These are phyloP conservation scores for Amphipyra tragopoginis DNA, from an alignment of 2,888 invertebrate genomes.

Conservation along the genomic window DNA sequence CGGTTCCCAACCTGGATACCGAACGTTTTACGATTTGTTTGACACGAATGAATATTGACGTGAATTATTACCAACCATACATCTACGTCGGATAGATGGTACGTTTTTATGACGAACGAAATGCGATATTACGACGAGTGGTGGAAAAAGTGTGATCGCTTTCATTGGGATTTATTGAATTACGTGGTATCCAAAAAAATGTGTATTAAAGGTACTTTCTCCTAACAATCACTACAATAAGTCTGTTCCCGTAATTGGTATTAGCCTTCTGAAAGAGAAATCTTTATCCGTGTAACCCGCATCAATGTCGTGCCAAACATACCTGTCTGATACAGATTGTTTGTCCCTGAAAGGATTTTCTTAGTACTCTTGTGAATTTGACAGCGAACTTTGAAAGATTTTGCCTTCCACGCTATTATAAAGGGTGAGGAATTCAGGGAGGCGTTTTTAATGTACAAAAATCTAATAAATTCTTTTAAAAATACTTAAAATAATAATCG, in stretches of 20 bases:
- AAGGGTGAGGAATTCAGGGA: slow-evolving; percentile 8
- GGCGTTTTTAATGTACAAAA: slow-evolving; percentile 1
- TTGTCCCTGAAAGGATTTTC: slow-evolving; percentile 49
- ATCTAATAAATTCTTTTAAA: background rate
- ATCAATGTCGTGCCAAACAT: slow-evolving; percentile 61
- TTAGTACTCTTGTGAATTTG: slow-evolving; percentile 46
- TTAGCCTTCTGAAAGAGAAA: slow-evolving; percentile 42
- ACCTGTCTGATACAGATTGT: slow-evolving; percentile 53
- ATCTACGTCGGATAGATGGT: slow-evolving; percentile 70
- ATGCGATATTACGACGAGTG: slow-evolving; percentile 72
- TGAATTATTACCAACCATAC: slow-evolving; percentile 77
- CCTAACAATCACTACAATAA: slow-evolving; percentile 14
- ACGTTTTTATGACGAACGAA: slow-evolving; percentile 78
- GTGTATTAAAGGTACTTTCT: slow-evolving; percentile 10
- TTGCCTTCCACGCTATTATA: slow-evolving; percentile 8
- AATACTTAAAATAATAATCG: background rate
- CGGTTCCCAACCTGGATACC: slow-evolving; percentile 39
- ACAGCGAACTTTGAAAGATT: slow-evolving; percentile 39
- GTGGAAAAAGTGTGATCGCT: slow-evolving; percentile 74
- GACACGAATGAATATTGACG: slow-evolving; percentile 79
- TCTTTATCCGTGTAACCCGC: slow-evolving; percentile 60
- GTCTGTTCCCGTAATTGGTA: slow-evolving; percentile 43
- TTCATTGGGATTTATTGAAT: slow-evolving; percentile 77
- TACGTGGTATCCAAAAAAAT: slow-evolving; percentile 43
- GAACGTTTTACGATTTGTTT: slow-evolving; percentile 80